phyloP scores from a whole-genome alignment of 2,888 invertebrate genomes.

The Rotaria sp. region DNA sequence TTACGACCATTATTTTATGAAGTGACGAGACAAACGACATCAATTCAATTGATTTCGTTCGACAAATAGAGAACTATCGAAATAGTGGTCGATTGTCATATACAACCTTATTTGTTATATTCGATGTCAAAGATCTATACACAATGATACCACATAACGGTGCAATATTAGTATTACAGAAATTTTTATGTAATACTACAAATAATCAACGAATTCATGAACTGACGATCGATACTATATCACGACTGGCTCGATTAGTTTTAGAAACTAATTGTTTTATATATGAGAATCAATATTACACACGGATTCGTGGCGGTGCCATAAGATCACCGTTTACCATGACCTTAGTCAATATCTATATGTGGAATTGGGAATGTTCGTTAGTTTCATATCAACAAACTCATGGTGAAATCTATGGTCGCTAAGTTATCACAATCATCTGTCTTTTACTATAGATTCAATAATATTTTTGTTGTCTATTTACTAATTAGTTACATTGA shows the following conservation, averaged over 20 bases:
- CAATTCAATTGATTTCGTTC: neutral
- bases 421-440: neutral
- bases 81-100: neutral
- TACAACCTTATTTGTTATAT: neutral
- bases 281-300: neutral
- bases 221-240: neutral
- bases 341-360: neutral
- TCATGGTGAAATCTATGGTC: neutral
- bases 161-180: neutral
- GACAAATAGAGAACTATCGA: neutral
- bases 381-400: neutral
- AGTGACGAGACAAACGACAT: neutral
- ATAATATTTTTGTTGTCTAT: neutral
- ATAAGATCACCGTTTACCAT: neutral
- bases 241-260: neutral
- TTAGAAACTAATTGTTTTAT: neutral
- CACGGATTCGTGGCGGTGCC: neutral
- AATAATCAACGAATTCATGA: neutral
- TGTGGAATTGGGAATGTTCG: neutral
- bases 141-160: neutral
- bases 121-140: neutral
- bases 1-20: neutral
- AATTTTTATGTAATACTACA: neutral
- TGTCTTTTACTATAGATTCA: too few species aligned
- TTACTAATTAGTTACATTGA: neutral